Evolutionary conservation across 2,888 invertebrate species (phyloP).

Genomic region (Clanis bilineata): DNA sequence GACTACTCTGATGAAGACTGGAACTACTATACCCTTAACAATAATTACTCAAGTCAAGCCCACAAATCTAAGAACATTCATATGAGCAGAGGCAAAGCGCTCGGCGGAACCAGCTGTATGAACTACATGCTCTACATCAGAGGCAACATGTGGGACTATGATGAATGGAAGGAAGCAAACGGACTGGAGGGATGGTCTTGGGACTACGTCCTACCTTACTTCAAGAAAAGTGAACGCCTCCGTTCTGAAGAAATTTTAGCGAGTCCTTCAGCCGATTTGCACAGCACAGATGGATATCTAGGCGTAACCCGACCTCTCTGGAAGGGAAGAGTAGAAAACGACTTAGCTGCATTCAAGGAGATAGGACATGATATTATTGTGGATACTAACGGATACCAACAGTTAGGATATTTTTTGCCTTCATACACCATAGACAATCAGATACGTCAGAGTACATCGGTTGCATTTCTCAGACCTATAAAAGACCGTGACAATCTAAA

Average conservation of each 20-base stretch:
- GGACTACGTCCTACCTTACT: constrained; percentile 40
- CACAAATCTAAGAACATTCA: constrained; percentile 31
- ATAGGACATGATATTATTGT: constrained; percentile 30
- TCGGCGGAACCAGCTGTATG: constrained; percentile 84
- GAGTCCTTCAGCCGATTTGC: constrained; percentile 19
- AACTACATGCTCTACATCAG: constrained; percentile 85
- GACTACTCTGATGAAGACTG: constrained; percentile 78
- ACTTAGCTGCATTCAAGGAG: constrained; percentile 27
- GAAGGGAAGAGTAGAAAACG: constrained; percentile 15
- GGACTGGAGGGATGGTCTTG: constrained; percentile 75
- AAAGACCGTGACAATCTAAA: constrained; percentile 47
- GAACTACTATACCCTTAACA: constrained; percentile 69
- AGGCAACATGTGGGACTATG: constrained; percentile 84
- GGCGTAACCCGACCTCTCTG: constrained; percentile 25
- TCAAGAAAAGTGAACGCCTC: constrained; percentile 38
- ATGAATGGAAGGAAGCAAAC: constrained; percentile 67
- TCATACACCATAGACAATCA: constrained; percentile 37
- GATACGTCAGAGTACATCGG: constrained; percentile 46
- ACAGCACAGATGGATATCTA: constrained; percentile 29
- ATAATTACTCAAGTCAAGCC: constrained; percentile 34
- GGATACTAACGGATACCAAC: constrained; percentile 47
- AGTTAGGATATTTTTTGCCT: constrained; percentile 46
- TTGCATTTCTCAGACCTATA: constrained; percentile 45
- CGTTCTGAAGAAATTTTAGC: constrained; percentile 17
- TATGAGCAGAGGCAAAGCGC: constrained; percentile 82